Base-by-base conservation (phyloP, 2,888 invertebrate genomes). In the Cataglyphis albicans region DNA sequence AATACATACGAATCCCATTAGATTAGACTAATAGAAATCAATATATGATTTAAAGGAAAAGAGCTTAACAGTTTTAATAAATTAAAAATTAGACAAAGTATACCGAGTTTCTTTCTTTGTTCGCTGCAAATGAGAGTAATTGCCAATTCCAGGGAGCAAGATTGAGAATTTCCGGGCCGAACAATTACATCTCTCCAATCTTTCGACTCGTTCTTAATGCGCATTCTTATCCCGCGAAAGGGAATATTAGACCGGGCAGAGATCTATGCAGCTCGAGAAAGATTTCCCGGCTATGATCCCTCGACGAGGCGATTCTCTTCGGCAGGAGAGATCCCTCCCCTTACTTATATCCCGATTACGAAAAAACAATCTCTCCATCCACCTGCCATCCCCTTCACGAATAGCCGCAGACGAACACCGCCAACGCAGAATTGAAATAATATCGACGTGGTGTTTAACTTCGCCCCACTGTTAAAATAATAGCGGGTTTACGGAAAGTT, bases 391-490 rank as follows among this genome's bases (percentile, higher is more conserved):
- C 25, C n/a, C 21, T 68, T 57, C 38, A 18, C 70, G 21, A 70
- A 38, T 44, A 44, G 12, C 9, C 21, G 18, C 70, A 29, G 5
- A 41, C 29, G 64, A 21, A 55, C 63, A 41, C 70, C 63, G 38
- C 70, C 63, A 32, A 59, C 55, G 57, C 74, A 67, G 78, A 83
- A 68, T 52, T 85, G 68, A 87, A 88, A 90, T 85, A 90, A 89
- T 86, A 89, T 89, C 87, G 89, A 90, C 82, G 84, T 68, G 84
- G 78, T 86, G 83, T 90, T 90, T 90, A 86, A 89, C 84, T 86
- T 89, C 72, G 83, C 70, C 68, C 41, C 35, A 44, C 44, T 35
- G 44, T 72, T 35, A 72, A 80, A 80, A 72, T 80, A 70, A 70
- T 61, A 65, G 64, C 72, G 72, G 25, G 0, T 78, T 59, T 70